Evolutionary conservation across 2,797 vertebrate genomes (phyloP).

Genomic region (Avahi laniger): DNA sequence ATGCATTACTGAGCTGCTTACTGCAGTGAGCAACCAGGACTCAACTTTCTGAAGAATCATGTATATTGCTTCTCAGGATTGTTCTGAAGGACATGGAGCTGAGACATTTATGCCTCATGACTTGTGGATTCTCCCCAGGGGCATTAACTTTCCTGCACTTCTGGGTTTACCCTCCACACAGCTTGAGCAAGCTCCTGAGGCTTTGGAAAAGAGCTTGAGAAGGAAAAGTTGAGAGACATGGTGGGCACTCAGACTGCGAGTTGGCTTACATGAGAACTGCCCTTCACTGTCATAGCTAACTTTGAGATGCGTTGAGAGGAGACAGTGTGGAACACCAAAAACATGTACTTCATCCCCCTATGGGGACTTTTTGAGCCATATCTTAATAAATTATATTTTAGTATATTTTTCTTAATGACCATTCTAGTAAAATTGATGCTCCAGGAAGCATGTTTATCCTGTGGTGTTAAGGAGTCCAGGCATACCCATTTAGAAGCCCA

Average conservation of each 20-base stretch:
- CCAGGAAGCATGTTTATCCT: neutral
- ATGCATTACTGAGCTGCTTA: neutral
- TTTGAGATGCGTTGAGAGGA: neutral
- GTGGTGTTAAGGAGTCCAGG: neutral
- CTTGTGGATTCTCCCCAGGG: neutral
- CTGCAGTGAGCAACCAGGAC: neutral
- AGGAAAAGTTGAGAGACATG: neutral
- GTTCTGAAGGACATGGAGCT: neutral
- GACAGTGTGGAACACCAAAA: neutral
- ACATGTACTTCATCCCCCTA: neutral
- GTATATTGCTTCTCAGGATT: neutral
- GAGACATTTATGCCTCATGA: neutral
- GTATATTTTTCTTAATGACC: neutral
- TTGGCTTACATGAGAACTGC: neutral
- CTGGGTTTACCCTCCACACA: neutral
- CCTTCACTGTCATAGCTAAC: neutral
- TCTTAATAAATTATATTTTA: neutral
- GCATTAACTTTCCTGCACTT: neutral
- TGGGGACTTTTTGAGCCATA: neutral
- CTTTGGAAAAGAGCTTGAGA: neutral
- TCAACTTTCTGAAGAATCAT: neutral
- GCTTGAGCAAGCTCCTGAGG: neutral
- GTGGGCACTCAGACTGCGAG: neutral
- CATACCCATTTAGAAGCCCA: neutral
- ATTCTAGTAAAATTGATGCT: neutral